phyloP scores from a whole-genome alignment of 2,113 vertebrate genomes.

The Gyps fulvus region DNA sequence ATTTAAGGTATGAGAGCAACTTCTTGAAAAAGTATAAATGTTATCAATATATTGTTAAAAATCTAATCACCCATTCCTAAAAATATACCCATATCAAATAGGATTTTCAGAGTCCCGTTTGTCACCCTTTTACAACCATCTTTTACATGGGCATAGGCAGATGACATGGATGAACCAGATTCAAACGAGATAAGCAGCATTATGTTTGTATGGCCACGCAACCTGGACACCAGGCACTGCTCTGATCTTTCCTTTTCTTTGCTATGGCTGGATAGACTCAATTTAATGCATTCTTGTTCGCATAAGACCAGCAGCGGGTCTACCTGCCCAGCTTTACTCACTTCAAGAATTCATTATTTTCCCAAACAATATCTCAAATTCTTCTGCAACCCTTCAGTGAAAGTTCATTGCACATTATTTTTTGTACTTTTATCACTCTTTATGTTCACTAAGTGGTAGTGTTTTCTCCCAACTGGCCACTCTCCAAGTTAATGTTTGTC shows the following conservation, averaged over 20 bases:
- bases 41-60: not conserved
- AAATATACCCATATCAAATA: not conserved
- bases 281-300: not conserved
- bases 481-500: not conserved
- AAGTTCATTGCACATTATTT: not conserved
- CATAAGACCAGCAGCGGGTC: rapidly evolving
- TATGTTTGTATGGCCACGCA: rapidly evolving
- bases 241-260: not conserved
- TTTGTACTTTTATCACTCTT: not conserved
- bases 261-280: not conserved
- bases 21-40: not conserved
- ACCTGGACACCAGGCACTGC: not conserved
- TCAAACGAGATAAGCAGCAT: not conserved
- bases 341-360: not conserved
- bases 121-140: not conserved
- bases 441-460: not conserved
- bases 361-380: not conserved
- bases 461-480: not conserved
- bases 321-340: not conserved
- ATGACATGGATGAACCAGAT: not conserved
- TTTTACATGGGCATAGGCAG: not conserved
- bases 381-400: not conserved
- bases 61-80: not conserved
- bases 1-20: not conserved
- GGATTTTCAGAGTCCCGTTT: not conserved